Evolutionary conservation across 2,888 invertebrate genomes (phyloP).

Genomic region (Tetrapedia diversipes): DNA sequence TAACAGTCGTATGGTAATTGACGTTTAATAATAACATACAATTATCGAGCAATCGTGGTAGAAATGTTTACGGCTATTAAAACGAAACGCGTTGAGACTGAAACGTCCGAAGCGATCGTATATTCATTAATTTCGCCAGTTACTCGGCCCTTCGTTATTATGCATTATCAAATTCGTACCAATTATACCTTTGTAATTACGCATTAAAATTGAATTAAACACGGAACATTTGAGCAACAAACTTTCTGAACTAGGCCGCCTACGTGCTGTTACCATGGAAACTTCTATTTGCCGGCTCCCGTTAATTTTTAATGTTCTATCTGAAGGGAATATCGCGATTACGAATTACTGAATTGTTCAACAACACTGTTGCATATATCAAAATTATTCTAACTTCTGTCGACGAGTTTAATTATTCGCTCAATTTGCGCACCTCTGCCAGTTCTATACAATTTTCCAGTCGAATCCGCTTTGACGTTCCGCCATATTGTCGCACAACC

Average conservation of each 20-base stretch:
- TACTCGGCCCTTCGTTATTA: conserved; percentile 27
- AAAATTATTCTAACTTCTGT: background rate
- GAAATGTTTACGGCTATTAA: conserved; percentile 16
- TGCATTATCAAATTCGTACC: conserved; percentile 28
- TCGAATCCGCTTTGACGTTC: too few relatives aligned
- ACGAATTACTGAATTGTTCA: background rate
- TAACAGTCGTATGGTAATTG: background rate
- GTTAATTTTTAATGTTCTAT: conserved; percentile 13
- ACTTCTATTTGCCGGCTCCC: conserved; percentile 4
- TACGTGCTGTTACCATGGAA: background rate
- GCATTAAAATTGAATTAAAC: conserved; percentile 36
- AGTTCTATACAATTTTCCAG: too few relatives aligned
- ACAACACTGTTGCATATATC: background rate
- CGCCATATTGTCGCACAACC: too few relatives aligned
- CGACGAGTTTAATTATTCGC: background rate
- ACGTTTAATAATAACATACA: conserved; percentile 12
- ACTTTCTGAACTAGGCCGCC: conserved; percentile 22
- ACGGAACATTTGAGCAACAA: conserved; percentile 25
- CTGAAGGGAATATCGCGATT: background rate
- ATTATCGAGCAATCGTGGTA: conserved; percentile 28
- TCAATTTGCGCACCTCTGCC: too few relatives aligned
- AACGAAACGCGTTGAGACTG: conserved; percentile 18
- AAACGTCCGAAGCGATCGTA: background rate
- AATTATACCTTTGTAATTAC: conserved; percentile 18
- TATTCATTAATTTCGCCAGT: conserved; percentile 26